Conservation (phyloP, 2,888 invertebrate species). For the Atrina japonica region DNA sequence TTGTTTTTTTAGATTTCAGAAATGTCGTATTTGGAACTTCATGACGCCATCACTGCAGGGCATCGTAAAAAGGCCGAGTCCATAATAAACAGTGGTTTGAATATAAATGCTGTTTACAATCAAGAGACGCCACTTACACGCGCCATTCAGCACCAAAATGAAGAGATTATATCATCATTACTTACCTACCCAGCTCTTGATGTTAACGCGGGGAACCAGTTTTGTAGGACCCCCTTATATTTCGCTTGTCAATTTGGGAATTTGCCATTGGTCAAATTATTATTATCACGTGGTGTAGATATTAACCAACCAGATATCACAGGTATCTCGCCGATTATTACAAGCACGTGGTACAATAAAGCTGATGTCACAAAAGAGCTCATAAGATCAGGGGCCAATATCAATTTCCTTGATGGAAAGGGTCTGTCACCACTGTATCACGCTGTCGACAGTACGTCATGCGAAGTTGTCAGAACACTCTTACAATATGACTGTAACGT, state of each 20-base stretch:
- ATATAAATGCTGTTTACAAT: no score
- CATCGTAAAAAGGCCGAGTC: not conserved
- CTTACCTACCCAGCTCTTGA: slow-evolving; percentile 38
- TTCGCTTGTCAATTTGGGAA: slow-evolving; percentile 42
- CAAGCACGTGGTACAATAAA: slow-evolving; percentile 40
- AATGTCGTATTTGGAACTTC: slow-evolving; percentile 4
- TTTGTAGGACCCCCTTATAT: slow-evolving; percentile 46
- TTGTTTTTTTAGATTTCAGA: not conserved
- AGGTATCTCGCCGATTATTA: slow-evolving; percentile 47
- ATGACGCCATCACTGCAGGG: not conserved
- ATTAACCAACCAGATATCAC: slow-evolving; percentile 41
- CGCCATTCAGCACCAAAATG: slow-evolving; percentile 33
- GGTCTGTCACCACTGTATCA: slow-evolving; percentile 47
- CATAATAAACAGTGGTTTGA: no score
- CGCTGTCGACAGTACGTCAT: slow-evolving; percentile 41
- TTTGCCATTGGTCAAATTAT: slow-evolving; percentile 18
- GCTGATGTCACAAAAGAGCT: slow-evolving; percentile 32
- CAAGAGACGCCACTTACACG: slow-evolving; percentile 17
- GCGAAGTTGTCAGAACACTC: slow-evolving; percentile 32
- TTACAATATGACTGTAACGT: slow-evolving; percentile 40
- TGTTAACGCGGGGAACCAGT: slow-evolving; percentile 45
- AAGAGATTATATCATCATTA: slow-evolving; percentile 31
- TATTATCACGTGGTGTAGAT: slow-evolving; percentile 42
- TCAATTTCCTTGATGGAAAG: slow-evolving; percentile 32
- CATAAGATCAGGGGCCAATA: slow-evolving; percentile 39